phyloP scores from a whole-genome alignment of 2,797 vertebrate genomes.

The Rhinichthys osculus region DNA sequence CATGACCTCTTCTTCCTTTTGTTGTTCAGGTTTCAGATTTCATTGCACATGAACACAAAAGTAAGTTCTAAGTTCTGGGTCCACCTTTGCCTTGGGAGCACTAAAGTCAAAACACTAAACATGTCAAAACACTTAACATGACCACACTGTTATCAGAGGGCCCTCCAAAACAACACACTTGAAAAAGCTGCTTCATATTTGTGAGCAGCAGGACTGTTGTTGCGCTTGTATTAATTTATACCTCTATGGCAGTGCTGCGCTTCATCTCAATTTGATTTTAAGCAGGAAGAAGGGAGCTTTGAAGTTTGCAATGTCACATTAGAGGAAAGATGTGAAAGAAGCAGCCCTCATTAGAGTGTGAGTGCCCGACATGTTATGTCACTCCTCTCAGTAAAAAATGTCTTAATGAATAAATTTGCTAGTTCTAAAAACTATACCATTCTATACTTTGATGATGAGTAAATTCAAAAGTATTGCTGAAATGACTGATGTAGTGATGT shows the following conservation, averaged over 20 bases:
- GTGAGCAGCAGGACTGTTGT: neutral
- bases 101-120: neutral
- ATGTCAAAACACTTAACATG: conserved; percentile 3
- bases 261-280: conserved; percentile 26
- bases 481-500: neutral
- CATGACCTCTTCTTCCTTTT: neutral
- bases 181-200: neutral
- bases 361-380: neutral
- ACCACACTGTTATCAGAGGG: conserved; percentile 3
- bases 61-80: neutral
- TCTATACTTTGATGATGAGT: neutral
- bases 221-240: conserved; percentile 24
- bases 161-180: conserved; percentile 1
- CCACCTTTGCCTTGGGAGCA: neutral
- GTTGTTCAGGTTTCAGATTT: conserved; percentile 10
- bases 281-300: neutral
- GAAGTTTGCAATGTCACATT: conserved; percentile 37
- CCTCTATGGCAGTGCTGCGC: neutral
- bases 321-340: conserved; percentile 27
- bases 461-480: neutral
- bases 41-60: neutral
- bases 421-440: neutral
- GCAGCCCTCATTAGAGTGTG: conserved; percentile 19
- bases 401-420: conserved; percentile 6
- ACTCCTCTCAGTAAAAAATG: neutral